Conservation (phyloP, 2,888 invertebrate species). For the Tetranychus piercei region DNA sequence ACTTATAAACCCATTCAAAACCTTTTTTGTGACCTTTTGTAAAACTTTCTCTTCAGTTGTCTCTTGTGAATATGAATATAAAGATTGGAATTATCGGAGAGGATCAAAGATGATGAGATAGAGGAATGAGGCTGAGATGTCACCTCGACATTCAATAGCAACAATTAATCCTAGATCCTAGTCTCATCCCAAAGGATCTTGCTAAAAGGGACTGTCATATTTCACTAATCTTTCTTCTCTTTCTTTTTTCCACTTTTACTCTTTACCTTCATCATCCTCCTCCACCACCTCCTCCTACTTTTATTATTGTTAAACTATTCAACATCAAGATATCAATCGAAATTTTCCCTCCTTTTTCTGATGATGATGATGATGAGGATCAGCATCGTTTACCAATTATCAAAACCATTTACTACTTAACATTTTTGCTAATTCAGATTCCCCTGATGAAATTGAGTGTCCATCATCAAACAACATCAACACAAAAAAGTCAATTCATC, state of each 20-base stretch:
- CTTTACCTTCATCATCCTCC: background rate
- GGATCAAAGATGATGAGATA: background rate
- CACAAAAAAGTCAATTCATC: background rate
- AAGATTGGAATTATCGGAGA: background rate
- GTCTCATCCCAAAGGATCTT: background rate
- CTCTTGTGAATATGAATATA: background rate
- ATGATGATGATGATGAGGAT: background rate
- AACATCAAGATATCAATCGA: background rate
- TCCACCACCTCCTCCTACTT: background rate
- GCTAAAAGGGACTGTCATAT: background rate
- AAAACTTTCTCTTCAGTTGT: background rate
- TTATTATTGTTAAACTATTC: background rate
- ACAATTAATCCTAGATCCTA: background rate
- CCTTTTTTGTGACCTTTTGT: background rate
- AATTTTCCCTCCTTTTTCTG: background rate
- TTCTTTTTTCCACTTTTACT: background rate
- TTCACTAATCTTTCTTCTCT: constrained; percentile 1
- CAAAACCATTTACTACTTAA: constrained; percentile 1
- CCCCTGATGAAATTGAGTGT: constrained; percentile 1
- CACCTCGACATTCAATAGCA: background rate
- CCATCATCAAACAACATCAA: background rate
- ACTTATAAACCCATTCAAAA: background rate
- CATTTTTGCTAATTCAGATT: background rate
- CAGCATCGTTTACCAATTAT: background rate
- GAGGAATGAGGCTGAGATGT: background rate